Evolutionary conservation across 2,113 vertebrate genomes (phyloP).

Genomic region (Cephalopholis sonnerati): DNA sequence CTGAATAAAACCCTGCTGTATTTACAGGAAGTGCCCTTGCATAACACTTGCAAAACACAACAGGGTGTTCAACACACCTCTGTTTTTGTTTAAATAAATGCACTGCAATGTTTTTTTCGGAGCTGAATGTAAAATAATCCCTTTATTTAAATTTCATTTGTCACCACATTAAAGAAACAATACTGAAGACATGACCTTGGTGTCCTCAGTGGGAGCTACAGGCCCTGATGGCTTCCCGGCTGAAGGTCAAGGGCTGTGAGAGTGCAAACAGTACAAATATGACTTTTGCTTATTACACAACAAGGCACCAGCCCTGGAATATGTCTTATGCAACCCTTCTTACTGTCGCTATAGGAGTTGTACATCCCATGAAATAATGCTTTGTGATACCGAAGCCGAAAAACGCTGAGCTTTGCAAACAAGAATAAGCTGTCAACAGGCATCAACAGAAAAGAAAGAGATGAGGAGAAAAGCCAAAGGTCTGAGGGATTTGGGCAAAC

Average conservation of each 20-base stretch:
- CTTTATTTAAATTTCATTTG: neutral
- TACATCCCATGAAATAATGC: conserved; percentile 35
- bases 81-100: too few species aligned
- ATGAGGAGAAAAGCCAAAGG: conserved; percentile 34
- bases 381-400: conserved; percentile 1
- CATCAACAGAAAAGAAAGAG: conserved; percentile 18
- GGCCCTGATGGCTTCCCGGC: neutral
- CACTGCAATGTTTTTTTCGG: too few species aligned
- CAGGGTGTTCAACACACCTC: too few species aligned
- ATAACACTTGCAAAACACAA: too few species aligned
- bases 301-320: conserved; percentile 8
- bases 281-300: conserved; percentile 2
- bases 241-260: neutral
- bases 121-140: neutral
- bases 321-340: conserved; percentile 32
- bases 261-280: neutral
- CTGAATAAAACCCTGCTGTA: too few species aligned
- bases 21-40: too few species aligned
- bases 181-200: neutral
- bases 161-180: too few species aligned
- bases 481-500: conserved; percentile 29
- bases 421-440: conserved; percentile 16
- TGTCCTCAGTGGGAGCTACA: neutral
- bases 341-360: conserved; percentile 4
- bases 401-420: conserved; percentile 33